Percentiles rank a stretch among this genome's conserved stretches.
Evolutionary conservation across 2,113 vertebrate species (phyloP).

Genomic region (Gracilinanus agilis): DNA sequence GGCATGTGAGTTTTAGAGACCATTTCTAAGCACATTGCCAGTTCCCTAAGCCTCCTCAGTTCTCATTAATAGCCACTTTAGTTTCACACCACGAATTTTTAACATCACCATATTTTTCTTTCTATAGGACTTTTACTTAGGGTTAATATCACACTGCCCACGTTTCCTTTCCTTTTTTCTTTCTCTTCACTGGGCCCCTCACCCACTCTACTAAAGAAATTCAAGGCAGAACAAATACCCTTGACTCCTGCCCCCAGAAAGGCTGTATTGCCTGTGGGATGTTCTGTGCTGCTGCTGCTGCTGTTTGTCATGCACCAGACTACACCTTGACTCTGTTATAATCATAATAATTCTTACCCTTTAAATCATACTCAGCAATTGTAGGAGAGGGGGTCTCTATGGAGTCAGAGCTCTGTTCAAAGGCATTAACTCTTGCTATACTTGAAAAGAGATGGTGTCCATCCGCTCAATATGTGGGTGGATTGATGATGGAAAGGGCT

Average conservation of each 20-base stretch:
- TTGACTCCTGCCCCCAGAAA: too few relatives aligned
- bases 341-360: background rate
- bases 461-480: background rate
- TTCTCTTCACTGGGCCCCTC: background rate
- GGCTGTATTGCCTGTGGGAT: background rate
- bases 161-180: background rate
- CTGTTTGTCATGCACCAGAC: background rate
- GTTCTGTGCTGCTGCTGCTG: background rate
- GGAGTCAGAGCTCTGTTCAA: background rate
- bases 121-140: background rate
- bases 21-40: background rate
- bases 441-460: background rate
- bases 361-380: background rate
- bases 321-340: background rate
- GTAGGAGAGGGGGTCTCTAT: accelerated
- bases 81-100: background rate
- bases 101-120: background rate
- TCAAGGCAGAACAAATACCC: background rate
- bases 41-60: background rate
- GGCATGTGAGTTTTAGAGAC: background rate
- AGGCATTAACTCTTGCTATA: background rate
- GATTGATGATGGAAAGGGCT: background rate
- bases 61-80: background rate
- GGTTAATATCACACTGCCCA: background rate
- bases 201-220: background rate